phyloP scores from a whole-genome alignment of 2,113 vertebrate genomes.

The Burhinus bistriatus region DNA sequence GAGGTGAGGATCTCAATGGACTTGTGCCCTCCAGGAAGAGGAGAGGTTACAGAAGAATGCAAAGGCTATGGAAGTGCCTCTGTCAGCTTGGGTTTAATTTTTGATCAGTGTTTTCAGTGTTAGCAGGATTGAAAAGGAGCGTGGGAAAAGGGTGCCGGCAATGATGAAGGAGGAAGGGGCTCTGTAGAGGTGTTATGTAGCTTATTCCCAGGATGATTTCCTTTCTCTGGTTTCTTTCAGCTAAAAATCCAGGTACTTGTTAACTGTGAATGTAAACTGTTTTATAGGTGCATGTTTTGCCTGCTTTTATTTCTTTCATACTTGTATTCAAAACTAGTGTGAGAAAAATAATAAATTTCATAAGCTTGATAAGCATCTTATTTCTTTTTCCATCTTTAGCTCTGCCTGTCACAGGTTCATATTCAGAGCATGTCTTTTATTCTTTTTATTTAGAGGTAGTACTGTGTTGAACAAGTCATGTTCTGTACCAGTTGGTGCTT shows the following conservation, averaged over 20 bases:
- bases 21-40: neutral
- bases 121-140: neutral
- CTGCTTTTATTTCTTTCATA: neutral
- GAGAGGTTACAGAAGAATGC: neutral
- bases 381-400: neutral
- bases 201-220: neutral
- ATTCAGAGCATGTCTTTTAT: neutral
- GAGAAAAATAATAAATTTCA: neutral
- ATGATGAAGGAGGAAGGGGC: neutral
- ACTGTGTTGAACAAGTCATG: neutral
- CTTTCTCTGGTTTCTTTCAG: neutral
- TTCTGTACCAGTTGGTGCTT: neutral
- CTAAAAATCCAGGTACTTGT: neutral
- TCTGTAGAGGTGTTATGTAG: neutral
- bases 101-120: neutral
- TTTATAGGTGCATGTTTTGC: neutral
- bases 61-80: neutral
- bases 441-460: neutral
- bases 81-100: neutral
- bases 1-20: neutral
- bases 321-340: neutral
- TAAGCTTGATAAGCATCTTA: neutral
- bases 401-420: neutral
- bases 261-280: neutral
- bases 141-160: neutral